Evolutionary conservation across 2,797 vertebrate genomes (phyloP), one percentile per base, ranked within the genome.

Genomic region (Delichon dasypus): DNA sequence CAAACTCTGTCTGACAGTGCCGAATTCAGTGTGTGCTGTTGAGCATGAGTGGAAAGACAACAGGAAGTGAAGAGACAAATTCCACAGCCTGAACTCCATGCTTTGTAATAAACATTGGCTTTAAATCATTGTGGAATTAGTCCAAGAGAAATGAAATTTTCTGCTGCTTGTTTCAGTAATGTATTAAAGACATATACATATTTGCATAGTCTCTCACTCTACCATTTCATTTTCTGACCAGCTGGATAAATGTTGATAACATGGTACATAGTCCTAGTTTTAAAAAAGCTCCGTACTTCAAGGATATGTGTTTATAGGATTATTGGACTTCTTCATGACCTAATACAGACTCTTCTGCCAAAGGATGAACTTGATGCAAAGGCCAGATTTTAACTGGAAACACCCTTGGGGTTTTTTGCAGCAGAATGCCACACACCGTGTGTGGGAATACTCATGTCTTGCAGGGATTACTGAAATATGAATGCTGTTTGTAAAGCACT

Each of bases 371-470:
- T 94, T 53, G n/a, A 88, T 78, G 40, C 47, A 58, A 73, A 89
- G 73, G 89, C 87, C 93, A 92, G 79, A 89, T 75, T 95, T 96
- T 95, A 93, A 94, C 71, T 91, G 82, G 87, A 95, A 97, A 95
- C 89, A 95, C 86, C 48, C 71, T 91, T 83, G 65, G 10, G 16
- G 8, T 93, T 90, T 92, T 91, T 89, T 77, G 26, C 48, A 87
- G 71, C 64, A 88, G 67, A 91, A 92, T 83, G 78, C 82, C 89
- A 83, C 90, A 94, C 93, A 92, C 65, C 1, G 36, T 88, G 91
- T 84, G 61, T 85, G 84, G 92, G 84, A 89, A 90, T 73, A 79
- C 50, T 88, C 50, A 34, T 61, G 62, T 45, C 89, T 90, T 90
- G 30, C 30, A 55, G 61, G 80, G 85, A 94, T 94, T 91, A 95